Evolutionary conservation across 53 echinoderm and acorn worm species (phyloP), one percentile per base, ranked within the genome.

Genomic region (Henricia sp.): DNA sequence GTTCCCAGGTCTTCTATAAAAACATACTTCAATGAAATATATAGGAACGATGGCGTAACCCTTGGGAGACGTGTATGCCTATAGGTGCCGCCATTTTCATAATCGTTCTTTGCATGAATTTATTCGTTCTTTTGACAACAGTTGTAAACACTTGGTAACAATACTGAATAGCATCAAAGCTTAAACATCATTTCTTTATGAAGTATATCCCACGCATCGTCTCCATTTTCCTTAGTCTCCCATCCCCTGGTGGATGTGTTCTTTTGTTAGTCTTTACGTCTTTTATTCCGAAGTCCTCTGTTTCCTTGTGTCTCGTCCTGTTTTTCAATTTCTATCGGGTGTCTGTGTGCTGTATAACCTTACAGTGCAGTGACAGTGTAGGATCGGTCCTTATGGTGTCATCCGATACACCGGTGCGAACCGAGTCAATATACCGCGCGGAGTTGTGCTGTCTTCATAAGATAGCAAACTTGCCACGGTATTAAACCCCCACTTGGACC

Each of bases 301-400:
- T 76, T 39, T 30, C 4, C 0, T 26, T 25, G 17, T 14, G 24
- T 23, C 42, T 76, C 13, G 76, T 40, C 76, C 57, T 59, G 76
- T 76, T 76, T 38, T 76, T 29, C 28, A n/a, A n/a, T n/a, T 37
- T 76, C 76, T 23, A 59, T 76, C 76, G 42, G 60, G 58, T 57
- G 58, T 76, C 76, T 26, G 8, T 26, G 3, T 1, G 39, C 26
- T 28, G n/a, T 62, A 41, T 62, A 64, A 20, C 29, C 24, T 64
- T 60, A 80, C 80, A 80, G 63, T 62, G 35, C 80, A 80, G n/a
- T 80, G 80, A 80, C 80, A 63, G 80, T 64, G 48, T 21, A 14
- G 63, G 20, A 80, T n/a, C 42, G 12, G 20, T 55, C 40, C 40
- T 39, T 27, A 10, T 14, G 13, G 40, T 20, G 80, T 30, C 33